Conservation (phyloP, 2,113 vertebrate genomes). For the Hoplias malabaricus region DNA sequence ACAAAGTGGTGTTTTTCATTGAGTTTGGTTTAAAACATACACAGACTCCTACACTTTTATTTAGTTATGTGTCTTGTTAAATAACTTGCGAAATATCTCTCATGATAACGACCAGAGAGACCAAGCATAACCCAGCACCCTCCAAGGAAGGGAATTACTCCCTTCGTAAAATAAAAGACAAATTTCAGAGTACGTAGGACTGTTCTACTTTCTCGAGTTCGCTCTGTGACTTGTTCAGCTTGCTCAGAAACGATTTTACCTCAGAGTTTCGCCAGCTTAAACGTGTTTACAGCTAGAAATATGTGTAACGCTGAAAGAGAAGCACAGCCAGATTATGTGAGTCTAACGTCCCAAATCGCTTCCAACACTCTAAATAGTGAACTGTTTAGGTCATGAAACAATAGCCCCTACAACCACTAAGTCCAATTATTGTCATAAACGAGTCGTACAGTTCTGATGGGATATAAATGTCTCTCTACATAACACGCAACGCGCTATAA, state of each 20-base stretch:
- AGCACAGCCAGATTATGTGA: background rate
- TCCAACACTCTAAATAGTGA: constrained; percentile 32
- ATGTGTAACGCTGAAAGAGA: background rate
- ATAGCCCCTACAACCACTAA: too few relatives aligned
- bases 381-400: too few relatives aligned
- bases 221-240: background rate
- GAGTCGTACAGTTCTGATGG: too few relatives aligned
- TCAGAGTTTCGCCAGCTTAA: background rate
- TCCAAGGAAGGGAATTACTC: background rate
- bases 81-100: background rate
- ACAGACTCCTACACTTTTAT: background rate
- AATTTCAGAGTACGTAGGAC: background rate
- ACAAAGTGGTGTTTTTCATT: background rate
- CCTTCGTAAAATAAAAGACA: background rate
- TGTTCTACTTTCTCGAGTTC: background rate
- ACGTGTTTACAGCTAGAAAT: background rate
- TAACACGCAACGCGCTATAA: too few relatives aligned
- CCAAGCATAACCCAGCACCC: background rate
- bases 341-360: constrained; percentile 3
- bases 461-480: too few relatives aligned
- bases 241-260: background rate
- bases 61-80: too few relatives aligned
- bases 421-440: too few relatives aligned
- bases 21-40: background rate
- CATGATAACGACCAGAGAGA: background rate